Evolutionary conservation across 2,888 invertebrate genomes (phyloP).

Genomic region (Abrostola triplasia): DNA sequence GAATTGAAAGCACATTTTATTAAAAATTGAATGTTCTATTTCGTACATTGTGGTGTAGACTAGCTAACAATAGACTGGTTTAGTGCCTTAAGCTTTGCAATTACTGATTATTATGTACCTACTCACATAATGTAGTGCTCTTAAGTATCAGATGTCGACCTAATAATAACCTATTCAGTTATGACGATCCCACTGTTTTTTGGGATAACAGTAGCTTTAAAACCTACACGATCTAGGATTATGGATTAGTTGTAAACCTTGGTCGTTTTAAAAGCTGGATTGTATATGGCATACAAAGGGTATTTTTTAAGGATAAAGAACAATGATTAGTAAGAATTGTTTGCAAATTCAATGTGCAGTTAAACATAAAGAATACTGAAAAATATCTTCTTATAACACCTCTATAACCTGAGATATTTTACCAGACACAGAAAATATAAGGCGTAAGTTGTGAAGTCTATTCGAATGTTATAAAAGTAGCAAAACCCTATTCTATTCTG

Average conservation of each 20-base stretch:
- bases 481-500: constrained; percentile 40
- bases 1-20: constrained; percentile 35
- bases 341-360: no score
- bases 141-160: no score
- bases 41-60: neutral
- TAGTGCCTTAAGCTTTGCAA: neutral
- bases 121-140: no score
- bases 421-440: constrained; percentile 14
- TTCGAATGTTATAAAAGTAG: constrained; percentile 30
- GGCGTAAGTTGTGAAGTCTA: constrained; percentile 16
- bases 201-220: no score
- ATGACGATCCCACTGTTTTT: no score
- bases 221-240: no score
- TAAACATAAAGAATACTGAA: constrained; percentile 4
- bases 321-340: no score
- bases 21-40: constrained; percentile 41
- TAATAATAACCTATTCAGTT: no score
- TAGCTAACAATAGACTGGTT: neutral
- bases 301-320: no score
- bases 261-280: no score
- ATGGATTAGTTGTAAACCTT: no score
- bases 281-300: no score
- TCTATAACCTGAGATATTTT: constrained; percentile 3
- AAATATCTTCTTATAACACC: neutral
- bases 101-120: neutral